A percentile compares a stretch with the other conserved stretches of the same genome.
These are phyloP conservation scores for Leptinotarsa lineolata DNA, from an alignment of 1,140 invertebrate genomes.

Conservation along the genomic window DNA sequence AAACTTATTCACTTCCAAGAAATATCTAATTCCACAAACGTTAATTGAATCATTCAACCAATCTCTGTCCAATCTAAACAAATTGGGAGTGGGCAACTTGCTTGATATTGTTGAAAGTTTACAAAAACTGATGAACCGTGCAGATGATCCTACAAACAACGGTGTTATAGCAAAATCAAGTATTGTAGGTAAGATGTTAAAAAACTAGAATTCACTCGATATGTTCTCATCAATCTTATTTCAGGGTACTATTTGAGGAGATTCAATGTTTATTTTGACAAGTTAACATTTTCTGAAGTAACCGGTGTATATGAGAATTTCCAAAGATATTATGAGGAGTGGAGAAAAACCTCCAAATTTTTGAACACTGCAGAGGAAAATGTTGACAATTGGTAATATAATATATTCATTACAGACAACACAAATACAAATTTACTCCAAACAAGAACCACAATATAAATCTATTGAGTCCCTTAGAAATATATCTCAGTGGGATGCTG, in stretches of 20 bases:
- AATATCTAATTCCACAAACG: conserved; percentile 60
- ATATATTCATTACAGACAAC: neutral
- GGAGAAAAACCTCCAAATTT: conserved; percentile 40
- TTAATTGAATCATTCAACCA: conserved; percentile 61
- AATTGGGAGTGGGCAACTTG: conserved; percentile 64
- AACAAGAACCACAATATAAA: too few relatives aligned
- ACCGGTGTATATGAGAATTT: conserved; percentile 71
- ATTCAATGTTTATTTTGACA: conserved; percentile 79
- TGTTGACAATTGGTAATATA: conserved; percentile 41
- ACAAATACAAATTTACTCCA: too few relatives aligned
- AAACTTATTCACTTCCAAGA: conserved; percentile 60
- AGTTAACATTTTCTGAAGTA: conserved; percentile 80
- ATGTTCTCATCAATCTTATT: conserved; percentile 57
- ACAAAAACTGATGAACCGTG: conserved; percentile 58
- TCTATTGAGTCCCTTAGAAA: too few relatives aligned
- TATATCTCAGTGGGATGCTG: too few relatives aligned
- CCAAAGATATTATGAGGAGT: conserved; percentile 65
- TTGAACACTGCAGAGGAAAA: conserved; percentile 31
- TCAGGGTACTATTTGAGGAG: conserved; percentile 77
- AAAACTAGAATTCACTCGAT: neutral
- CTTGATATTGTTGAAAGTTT: conserved; percentile 67
- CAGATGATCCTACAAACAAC: conserved; percentile 35
- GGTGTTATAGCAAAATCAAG: conserved; percentile 55
- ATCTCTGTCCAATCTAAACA: conserved; percentile 60
- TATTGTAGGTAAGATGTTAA: conserved; percentile 53